These are phyloP conservation scores for Geothlypis trichas DNA, from an alignment of 2,113 vertebrate genomes.

Conservation along the genomic window DNA sequence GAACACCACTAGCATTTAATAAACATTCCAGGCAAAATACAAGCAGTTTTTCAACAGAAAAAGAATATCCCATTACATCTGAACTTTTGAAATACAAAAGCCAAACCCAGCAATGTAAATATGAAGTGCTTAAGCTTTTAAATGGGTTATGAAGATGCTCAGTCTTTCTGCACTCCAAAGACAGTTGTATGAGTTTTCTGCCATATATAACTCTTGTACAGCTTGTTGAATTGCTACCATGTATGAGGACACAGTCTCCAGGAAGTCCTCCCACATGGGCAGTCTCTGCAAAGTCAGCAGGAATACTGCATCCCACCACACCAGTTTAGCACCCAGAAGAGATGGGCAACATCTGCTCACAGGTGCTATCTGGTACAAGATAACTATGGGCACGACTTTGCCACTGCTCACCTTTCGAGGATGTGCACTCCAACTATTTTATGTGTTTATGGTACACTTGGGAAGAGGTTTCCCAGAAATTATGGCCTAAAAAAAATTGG, in stretches of 20 bases:
- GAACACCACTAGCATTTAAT: not conserved
- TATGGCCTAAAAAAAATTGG: not conserved
- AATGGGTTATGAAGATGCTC: not conserved
- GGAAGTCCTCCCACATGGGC: not conserved
- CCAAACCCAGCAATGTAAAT: not conserved
- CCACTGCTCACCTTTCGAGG: not conserved
- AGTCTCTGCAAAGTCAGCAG: not conserved
- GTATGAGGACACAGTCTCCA: not conserved
- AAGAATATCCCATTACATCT: not conserved
- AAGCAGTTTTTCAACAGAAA: not conserved
- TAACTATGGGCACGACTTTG: not conserved
- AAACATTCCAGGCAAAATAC: not conserved
- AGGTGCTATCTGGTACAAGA: not conserved
- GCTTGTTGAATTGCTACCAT: not conserved
- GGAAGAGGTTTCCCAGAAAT: not conserved
- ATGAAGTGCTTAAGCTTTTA: not conserved
- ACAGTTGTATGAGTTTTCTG: not conserved
- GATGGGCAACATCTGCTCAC: not conserved
- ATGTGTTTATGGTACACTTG: not conserved
- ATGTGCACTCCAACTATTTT: not conserved
- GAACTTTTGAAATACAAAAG: conserved; percentile 19
- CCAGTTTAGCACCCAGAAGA: not conserved
- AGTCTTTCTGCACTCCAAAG: not conserved
- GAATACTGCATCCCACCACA: not conserved
- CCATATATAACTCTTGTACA: not conserved